Evolutionary conservation across 2,113 vertebrate species (phyloP), one percentile per base, ranked within the genome.

Genomic region (Epinephelus fuscoguttatus): DNA sequence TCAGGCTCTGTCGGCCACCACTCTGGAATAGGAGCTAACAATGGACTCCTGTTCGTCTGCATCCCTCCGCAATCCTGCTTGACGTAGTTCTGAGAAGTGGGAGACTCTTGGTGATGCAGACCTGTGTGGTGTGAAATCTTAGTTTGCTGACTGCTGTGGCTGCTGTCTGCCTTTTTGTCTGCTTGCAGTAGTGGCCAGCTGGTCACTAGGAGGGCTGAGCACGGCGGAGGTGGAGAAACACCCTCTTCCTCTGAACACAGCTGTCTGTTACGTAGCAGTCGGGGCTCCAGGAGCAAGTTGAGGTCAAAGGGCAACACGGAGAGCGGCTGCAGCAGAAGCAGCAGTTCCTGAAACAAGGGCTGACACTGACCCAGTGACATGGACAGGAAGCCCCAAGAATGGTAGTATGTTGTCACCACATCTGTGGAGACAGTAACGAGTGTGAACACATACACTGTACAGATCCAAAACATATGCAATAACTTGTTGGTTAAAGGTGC

Each of bases 301-400:
- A 99, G 95, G 92, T 97, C 96, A 92, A 99, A 99, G 79, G 97
- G 98, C 81, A 99, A 90, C 78, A 97, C 93, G 6, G 97, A 97
- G 27, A 99, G 96, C 0, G 98, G 98, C 89, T 99, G 98, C 0
- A 99, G 95, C 59, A 99, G 92, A 52, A 98, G 95, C 13, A 99
- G 96, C 27, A 99, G 96, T 90, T 99, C 98, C 89, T 98, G 97
- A 0, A 98, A 97, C 81, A 98, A 92, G 42, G 96, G 93, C 42
- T 95, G 96, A 89, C 97, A 98, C 42, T 92, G 95, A 0, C 94
- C 93, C 49, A 97, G 96, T 0, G 97, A 95, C 69, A 97, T 95
- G 30, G 95, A 95, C 84, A 99, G 93, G 94, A 99, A 98, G n/a
- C 97, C 97, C 93, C 96, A 97, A 0, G 97, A 96, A 80, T 98